Evolutionary conservation across 2,797 vertebrate genomes (phyloP).

Genomic region (Antennarius maculatus): DNA sequence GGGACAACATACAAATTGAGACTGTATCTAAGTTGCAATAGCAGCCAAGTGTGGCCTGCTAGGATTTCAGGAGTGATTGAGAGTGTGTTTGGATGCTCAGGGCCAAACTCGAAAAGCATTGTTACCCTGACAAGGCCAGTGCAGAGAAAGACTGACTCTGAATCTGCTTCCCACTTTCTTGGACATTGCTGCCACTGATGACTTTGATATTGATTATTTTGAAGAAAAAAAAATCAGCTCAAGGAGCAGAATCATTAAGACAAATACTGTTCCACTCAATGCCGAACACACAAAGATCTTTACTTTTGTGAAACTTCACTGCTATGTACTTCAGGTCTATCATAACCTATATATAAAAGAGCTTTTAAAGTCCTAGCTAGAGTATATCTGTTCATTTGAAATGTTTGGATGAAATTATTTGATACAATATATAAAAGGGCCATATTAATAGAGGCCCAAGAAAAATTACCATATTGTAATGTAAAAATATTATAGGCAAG

Average conservation of each 20-base stretch:
- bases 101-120: slow-evolving; percentile 87
- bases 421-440: neutral
- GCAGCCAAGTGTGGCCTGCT: slow-evolving; percentile 83
- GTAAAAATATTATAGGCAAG: neutral
- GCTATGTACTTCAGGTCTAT: neutral
- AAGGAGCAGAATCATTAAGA: slow-evolving; percentile 84
- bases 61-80: slow-evolving; percentile 86
- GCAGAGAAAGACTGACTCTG: slow-evolving; percentile 78
- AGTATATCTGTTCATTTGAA: too few relatives aligned
- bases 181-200: slow-evolving; percentile 77
- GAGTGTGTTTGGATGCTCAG: slow-evolving; percentile 86
- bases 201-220: slow-evolving; percentile 85
- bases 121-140: slow-evolving; percentile 86
- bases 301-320: too few relatives aligned
- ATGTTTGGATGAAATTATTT: too few relatives aligned
- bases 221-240: slow-evolving; percentile 74
- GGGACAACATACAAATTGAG: slow-evolving; percentile 87
- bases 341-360: neutral
- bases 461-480: neutral
- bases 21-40: slow-evolving; percentile 83
- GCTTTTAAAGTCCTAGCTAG: neutral
- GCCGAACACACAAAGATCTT: neutral
- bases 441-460: neutral
- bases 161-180: slow-evolving; percentile 74
- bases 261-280: slow-evolving; percentile 77